Percentiles rank a stretch among this genome's conserved stretches.
These are phyloP conservation scores for Lamproptera curius DNA, from an alignment of 2,888 invertebrate genomes.

Conservation along the genomic window DNA sequence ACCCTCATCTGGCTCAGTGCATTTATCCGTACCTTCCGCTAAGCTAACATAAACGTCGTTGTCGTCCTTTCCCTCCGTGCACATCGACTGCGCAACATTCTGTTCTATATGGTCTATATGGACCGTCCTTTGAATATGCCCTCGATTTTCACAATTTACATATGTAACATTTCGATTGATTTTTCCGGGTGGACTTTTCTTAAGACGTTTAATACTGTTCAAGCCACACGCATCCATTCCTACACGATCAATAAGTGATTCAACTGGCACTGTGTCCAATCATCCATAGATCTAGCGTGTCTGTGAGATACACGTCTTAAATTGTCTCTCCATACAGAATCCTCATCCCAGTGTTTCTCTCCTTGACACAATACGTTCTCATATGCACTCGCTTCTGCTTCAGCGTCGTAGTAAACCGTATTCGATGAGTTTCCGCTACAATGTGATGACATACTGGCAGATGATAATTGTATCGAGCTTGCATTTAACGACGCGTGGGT, in stretches of 20 bases:
- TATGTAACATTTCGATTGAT: slow-evolving; percentile 86
- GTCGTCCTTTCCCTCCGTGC: slow-evolving; percentile 56
- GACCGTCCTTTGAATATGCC: slow-evolving; percentile 58
- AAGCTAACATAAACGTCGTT: slow-evolving; percentile 75
- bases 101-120: slow-evolving; percentile 52
- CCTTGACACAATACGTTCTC: slow-evolving; percentile 76
- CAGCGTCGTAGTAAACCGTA: slow-evolving; percentile 70
- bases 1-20: slow-evolving; percentile 65
- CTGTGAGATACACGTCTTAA: slow-evolving; percentile 87
- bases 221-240: slow-evolving; percentile 51
- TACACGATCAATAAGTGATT: slow-evolving; percentile 38
- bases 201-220: slow-evolving; percentile 67
- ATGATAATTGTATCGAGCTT: slow-evolving; percentile 52
- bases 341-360: slow-evolving; percentile 90
- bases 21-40: slow-evolving; percentile 48
- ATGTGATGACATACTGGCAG: slow-evolving; percentile 71
- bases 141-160: slow-evolving; percentile 84
- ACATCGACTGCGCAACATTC: slow-evolving; percentile 33
- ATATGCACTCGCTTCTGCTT: slow-evolving; percentile 62
- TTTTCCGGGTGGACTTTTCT: slow-evolving; percentile 54
- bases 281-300: slow-evolving; percentile 90
- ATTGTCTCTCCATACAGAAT: slow-evolving; percentile 88
- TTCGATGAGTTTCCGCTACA: slow-evolving; percentile 71
- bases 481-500: slow-evolving; percentile 36
- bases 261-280: slow-evolving; percentile 79